Evolutionary conservation across 2,113 vertebrate genomes (phyloP).

Genomic region (Cettia cetti): DNA sequence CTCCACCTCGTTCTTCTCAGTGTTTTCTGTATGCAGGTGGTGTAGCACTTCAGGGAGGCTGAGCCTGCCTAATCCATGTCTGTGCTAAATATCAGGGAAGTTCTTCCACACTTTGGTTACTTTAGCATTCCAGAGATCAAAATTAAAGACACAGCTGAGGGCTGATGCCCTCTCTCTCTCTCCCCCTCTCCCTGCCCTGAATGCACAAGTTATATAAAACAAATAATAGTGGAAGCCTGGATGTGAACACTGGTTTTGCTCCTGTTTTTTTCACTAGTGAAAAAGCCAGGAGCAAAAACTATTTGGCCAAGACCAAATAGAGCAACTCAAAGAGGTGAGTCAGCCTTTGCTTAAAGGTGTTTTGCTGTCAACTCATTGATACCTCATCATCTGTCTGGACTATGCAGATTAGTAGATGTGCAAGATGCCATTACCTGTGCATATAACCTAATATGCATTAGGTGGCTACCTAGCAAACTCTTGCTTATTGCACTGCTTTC

Average conservation of each 20-base stretch:
- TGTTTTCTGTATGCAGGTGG: fast-evolving
- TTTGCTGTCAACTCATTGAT: neutral
- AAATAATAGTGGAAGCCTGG: neutral
- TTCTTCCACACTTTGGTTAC: neutral
- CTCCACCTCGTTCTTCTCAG: fast-evolving
- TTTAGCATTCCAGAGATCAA: neutral
- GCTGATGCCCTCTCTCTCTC: neutral
- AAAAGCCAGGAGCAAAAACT: no score
- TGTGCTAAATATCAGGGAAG: neutral
- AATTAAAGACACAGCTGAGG: neutral
- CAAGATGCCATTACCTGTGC: neutral
- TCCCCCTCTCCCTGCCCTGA: fast-evolving
- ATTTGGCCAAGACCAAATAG: no score
- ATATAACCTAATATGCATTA: neutral
- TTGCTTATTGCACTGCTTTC: neutral
- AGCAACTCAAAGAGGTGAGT: neutral
- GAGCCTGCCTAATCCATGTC: neutral
- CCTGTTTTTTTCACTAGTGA: neutral
- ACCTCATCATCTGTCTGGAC: neutral
- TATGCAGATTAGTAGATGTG: neutral
- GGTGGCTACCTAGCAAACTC: neutral
- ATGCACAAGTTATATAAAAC: neutral
- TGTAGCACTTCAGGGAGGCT: neutral
- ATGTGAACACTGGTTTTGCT: neutral
- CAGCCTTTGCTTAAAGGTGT: neutral